Percentiles rank a stretch among this genome's conserved stretches.
phyloP scores from a whole-genome alignment of 2,113 vertebrate species.

The Cryptomyrus ogoouensis region DNA sequence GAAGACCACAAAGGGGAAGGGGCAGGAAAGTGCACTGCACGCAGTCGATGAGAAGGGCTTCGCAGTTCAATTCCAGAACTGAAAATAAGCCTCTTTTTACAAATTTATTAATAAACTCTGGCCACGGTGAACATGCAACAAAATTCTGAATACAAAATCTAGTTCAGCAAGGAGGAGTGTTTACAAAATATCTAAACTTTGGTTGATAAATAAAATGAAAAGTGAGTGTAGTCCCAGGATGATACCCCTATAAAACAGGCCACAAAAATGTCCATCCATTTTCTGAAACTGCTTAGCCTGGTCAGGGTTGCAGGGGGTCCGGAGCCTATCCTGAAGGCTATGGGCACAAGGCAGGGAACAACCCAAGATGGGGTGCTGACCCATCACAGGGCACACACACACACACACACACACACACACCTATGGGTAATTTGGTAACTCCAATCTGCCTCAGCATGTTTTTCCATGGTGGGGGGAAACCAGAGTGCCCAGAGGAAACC shows the following conservation, averaged over 20 bases:
- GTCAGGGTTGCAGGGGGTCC: no score
- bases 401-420: no score
- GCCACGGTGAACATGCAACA: not conserved
- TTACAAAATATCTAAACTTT: not conserved
- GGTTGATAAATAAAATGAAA: not conserved
- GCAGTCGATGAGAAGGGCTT: not conserved
- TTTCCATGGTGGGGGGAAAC: no score
- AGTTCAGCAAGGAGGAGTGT: not conserved
- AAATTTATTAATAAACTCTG: not conserved
- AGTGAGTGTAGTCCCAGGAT: not conserved
- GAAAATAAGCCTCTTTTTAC: not conserved
- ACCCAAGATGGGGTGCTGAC: no score
- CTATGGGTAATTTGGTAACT: no score
- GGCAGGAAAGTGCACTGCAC: not conserved
- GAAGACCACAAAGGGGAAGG: not conserved
- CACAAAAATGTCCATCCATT: not conserved
- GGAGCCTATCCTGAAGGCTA: no score
- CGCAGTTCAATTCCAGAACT: not conserved
- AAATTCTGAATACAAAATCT: not conserved
- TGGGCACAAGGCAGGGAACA: no score
- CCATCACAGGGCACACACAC: no score
- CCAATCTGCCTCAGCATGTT: no score
- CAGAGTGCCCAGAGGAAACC: no score
- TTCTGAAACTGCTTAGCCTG: no score
- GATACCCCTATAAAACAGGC: not conserved